Percentiles rank a stretch among this genome's conserved stretches.
phyloP scores from a whole-genome alignment of 1,140 invertebrate species.

The Prorops nasuta region DNA sequence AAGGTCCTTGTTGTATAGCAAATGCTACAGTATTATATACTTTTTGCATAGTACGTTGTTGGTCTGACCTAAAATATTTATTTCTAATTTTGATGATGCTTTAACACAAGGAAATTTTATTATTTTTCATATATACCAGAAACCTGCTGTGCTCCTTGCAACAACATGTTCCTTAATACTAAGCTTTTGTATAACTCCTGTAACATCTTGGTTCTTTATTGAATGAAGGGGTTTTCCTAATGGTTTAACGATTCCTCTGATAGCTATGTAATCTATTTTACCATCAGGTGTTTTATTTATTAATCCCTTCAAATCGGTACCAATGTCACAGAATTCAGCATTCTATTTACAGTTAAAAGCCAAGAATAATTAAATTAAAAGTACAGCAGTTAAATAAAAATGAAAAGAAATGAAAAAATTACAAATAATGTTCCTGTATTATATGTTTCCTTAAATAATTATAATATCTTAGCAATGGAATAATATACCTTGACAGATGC shows the following conservation, averaged over 20 bases:
- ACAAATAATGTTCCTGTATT: too few relatives aligned
- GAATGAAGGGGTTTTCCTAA: slow-evolving; percentile 71
- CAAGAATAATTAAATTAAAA: neutral
- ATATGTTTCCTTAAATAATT: too few relatives aligned
- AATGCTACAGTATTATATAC: slow-evolving; percentile 74
- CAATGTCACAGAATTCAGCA: slow-evolving; percentile 67
- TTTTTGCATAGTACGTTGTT: slow-evolving; percentile 71
- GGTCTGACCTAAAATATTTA: slow-evolving; percentile 59
- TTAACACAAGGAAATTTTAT: neutral
- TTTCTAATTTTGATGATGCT: neutral
- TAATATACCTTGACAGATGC: slow-evolving; percentile 67
- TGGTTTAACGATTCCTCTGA: slow-evolving; percentile 70
- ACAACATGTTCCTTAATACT: slow-evolving; percentile 76
- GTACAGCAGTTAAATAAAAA: slow-evolving; percentile 10
- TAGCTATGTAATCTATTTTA: slow-evolving; percentile 69
- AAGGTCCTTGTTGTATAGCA: slow-evolving; percentile 62
- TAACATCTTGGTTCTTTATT: slow-evolving; percentile 65
- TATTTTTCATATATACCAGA: slow-evolving; percentile 59
- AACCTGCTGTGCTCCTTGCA: slow-evolving; percentile 71
- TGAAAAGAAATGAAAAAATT: slow-evolving; percentile 4
- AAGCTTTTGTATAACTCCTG: slow-evolving; percentile 71
- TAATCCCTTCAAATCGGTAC: slow-evolving; percentile 61
- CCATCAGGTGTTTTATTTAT: slow-evolving; percentile 61
- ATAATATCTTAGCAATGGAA: too few relatives aligned
- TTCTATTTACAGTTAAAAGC: slow-evolving; percentile 42